Conservation (phyloP, 2,888 invertebrate species). For the Tanypteryx hageni region DNA sequence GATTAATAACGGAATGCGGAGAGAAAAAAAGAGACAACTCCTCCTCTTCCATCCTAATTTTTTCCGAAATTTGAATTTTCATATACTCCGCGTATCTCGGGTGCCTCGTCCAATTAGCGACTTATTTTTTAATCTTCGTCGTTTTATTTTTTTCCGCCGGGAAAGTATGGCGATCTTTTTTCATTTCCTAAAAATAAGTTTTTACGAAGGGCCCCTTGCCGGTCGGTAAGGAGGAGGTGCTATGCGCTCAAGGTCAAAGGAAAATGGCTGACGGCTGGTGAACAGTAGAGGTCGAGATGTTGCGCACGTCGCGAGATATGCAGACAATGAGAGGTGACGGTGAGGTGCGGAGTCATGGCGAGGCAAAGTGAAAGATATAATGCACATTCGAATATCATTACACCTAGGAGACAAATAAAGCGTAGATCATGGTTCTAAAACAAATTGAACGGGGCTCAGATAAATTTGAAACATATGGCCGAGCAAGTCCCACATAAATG, state of each 20-base stretch:
- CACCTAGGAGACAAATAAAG: no score
- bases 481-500: no score
- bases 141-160: not conserved
- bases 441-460: no score
- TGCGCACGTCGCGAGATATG: no score
- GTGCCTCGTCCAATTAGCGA: conserved; percentile 4
- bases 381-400: no score
- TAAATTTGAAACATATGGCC: no score
- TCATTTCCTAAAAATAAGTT: not conserved
- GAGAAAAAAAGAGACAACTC: not conserved
- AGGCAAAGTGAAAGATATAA: no score
- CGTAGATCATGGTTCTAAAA: no score
- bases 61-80: conserved; percentile 22
- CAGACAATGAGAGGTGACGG: no score
- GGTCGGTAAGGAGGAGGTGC: no score
- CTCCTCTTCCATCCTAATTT: conserved; percentile 3
- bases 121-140: not conserved
- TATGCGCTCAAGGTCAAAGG: not conserved
- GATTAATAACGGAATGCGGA: not conserved
- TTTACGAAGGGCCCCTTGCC: not conserved
- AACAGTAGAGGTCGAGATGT: not conserved
- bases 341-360: no score
- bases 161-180: conserved; percentile 14
- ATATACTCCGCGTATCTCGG: conserved; percentile 9
- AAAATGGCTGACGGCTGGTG: not conserved